Conservation (phyloP, 2,888 invertebrate species). For the Pterostichus madidus region DNA sequence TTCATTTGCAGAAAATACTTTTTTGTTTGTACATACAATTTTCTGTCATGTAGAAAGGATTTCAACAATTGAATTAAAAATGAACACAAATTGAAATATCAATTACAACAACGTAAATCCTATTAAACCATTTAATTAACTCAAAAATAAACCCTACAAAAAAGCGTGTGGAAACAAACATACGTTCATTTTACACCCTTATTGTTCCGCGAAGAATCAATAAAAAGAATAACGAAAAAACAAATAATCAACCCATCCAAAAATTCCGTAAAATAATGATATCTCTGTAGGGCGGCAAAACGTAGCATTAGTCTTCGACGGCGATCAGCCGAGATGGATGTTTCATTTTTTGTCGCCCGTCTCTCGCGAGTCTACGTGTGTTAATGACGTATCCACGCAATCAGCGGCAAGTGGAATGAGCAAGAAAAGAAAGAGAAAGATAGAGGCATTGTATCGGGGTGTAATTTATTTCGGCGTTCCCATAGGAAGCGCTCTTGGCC, state of each 20-base stretch:
- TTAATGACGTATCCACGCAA: constrained; percentile 49
- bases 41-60: background rate
- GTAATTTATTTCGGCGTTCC: constrained; percentile 64
- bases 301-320: constrained; percentile 43
- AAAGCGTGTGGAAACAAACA: background rate
- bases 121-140: background rate
- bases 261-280: constrained; percentile 45
- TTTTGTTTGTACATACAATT: background rate
- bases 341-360: constrained; percentile 37
- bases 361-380: constrained; percentile 48
- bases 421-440: background rate
- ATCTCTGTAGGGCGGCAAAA: constrained; percentile 13
- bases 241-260: constrained; percentile 21
- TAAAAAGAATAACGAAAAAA: constrained; percentile 11
- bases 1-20: too few relatives aligned
- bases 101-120: background rate
- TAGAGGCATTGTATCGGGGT: constrained; percentile 55
- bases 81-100: background rate
- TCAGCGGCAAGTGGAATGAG: background rate
- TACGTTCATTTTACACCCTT: background rate
- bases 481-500: constrained; percentile 61
- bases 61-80: background rate
- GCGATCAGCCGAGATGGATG: constrained; percentile 36
- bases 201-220: background rate
- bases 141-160: too few relatives aligned